Percentiles rank a stretch among this genome's conserved stretches.
These are phyloP conservation scores for Eupithecia insigniata DNA, from an alignment of 2,888 invertebrate species.

Conservation along the genomic window DNA sequence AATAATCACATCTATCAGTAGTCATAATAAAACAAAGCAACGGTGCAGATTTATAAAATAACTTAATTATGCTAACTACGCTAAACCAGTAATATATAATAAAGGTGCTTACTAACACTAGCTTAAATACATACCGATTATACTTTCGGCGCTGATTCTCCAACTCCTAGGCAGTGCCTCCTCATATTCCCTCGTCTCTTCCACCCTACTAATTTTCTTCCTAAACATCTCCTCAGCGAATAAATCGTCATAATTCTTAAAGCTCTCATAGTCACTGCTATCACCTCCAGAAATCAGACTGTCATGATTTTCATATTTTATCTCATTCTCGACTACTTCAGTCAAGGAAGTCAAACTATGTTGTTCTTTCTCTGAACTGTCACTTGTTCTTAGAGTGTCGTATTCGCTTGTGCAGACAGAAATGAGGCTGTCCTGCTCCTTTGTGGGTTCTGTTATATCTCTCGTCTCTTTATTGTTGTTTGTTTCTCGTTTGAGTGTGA, in stretches of 20 bases:
- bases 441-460: conserved; percentile 61
- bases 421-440: conserved; percentile 76
- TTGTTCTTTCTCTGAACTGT: conserved; percentile 66
- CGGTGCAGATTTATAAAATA: too few relatives aligned
- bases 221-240: conserved; percentile 75
- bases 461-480: conserved; percentile 73
- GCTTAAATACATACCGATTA: conserved; percentile 73
- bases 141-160: conserved; percentile 70
- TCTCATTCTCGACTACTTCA: conserved; percentile 52
- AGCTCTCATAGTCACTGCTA: conserved; percentile 88
- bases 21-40: too few relatives aligned
- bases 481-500: conserved; percentile 70
- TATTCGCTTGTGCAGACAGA: conserved; percentile 78
- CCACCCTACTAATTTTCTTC: conserved; percentile 71
- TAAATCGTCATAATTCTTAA: conserved; percentile 82
- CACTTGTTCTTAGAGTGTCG: conserved; percentile 60
- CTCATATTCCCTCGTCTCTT: conserved; percentile 63
- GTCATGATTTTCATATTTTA: conserved; percentile 71
- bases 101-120: too few relatives aligned
- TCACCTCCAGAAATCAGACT: conserved; percentile 85
- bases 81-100: too few relatives aligned
- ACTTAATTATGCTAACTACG: too few relatives aligned
- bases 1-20: too few relatives aligned
- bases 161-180: conserved; percentile 67
- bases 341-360: conserved; percentile 70